A percentile compares a stretch with the other conserved stretches of the same genome.
Evolutionary conservation across 2,113 vertebrate genomes (phyloP).

Genomic region (Nansenia antarctica): DNA sequence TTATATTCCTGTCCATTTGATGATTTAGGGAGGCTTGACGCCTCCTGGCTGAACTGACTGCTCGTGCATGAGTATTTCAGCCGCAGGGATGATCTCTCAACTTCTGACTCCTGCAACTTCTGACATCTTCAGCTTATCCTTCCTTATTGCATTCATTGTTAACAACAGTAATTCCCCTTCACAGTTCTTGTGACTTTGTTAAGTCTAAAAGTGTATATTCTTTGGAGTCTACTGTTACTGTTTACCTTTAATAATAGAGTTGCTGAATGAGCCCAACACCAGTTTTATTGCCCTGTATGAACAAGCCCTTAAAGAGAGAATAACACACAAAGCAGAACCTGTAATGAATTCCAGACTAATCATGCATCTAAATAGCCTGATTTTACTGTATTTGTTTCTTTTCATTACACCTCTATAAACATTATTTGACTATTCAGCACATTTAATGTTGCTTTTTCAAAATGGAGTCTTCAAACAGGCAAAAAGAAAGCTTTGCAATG

Average conservation of each 20-base stretch:
- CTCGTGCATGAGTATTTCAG: slow-evolving; percentile 1
- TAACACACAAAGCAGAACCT: neutral
- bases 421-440: slow-evolving; percentile 11
- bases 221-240: neutral
- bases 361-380: slow-evolving; percentile 7
- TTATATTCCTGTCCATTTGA: slow-evolving; percentile 47
- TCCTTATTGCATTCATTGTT: neutral
- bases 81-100: slow-evolving; percentile 34
- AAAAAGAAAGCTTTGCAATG: neutral
- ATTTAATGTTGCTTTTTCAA: slow-evolving; percentile 10
- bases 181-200: neutral
- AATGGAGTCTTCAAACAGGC: slow-evolving; percentile 14
- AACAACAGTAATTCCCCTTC: neutral
- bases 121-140: neutral
- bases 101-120: neutral
- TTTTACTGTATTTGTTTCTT: slow-evolving; percentile 15
- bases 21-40: slow-evolving; percentile 40
- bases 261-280: neutral
- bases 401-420: slow-evolving; percentile 16
- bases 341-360: slow-evolving; percentile 34
- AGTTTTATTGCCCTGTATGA: slow-evolving; percentile 21
- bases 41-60: neutral
- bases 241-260: neutral
- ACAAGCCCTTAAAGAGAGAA: slow-evolving; percentile 9
- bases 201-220: neutral